phyloP scores from a whole-genome alignment of 2,888 invertebrate genomes.

The Falcaria lacertinaria region DNA sequence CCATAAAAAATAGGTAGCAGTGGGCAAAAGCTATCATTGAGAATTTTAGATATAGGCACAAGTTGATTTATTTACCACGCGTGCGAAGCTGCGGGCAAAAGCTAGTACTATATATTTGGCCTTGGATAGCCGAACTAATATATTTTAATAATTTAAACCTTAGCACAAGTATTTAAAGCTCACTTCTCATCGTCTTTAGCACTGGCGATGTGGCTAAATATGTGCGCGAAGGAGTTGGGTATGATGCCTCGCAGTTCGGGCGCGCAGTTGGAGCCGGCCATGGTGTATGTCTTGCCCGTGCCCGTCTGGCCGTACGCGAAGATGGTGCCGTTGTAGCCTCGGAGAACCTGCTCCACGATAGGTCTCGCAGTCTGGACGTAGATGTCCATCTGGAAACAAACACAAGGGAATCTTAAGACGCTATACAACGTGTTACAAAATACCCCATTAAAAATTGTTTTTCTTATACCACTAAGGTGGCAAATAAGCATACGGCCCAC shows the following conservation, averaged over 20 bases:
- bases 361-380: constrained; percentile 98
- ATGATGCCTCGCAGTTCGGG: constrained; percentile 97
- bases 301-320: constrained; percentile 96
- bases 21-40: too few species aligned
- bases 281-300: constrained; percentile 99
- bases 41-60: too few species aligned
- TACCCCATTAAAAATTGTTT: too few species aligned
- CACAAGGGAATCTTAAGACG: neutral
- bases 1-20: too few species aligned
- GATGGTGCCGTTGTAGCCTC: constrained; percentile 97
- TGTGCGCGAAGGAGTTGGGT: constrained; percentile 99
- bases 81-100: too few species aligned
- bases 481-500: too few species aligned
- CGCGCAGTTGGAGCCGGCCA: constrained; percentile 94
- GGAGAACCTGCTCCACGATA: constrained; percentile 97
- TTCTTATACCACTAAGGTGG: too few species aligned
- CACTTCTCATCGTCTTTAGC: constrained; percentile 94
- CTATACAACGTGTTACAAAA: too few species aligned
- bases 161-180: constrained; percentile 28
- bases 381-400: constrained; percentile 86
- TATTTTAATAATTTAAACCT: neutral
- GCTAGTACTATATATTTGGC: too few species aligned
- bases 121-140: neutral
- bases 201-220: constrained; percentile 98
- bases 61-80: too few species aligned